phyloP scores from a whole-genome alignment of 2,113 vertebrate species.

The Enhydra lutris region DNA sequence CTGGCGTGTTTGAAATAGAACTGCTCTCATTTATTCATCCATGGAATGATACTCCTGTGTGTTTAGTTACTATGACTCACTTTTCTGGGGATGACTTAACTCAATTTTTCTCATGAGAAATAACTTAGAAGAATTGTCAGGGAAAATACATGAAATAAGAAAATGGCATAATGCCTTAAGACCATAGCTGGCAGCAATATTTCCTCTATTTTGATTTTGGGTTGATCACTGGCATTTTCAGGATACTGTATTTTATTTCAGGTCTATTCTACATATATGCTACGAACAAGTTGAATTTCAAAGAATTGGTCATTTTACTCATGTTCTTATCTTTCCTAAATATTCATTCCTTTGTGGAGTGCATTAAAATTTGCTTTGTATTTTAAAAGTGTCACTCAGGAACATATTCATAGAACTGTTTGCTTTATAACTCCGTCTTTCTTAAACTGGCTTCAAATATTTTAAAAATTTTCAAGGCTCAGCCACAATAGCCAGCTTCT shows the following conservation, averaged over 20 bases:
- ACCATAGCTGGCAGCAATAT: background rate
- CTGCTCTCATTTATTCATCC: slow-evolving; percentile 56
- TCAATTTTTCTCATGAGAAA: slow-evolving; percentile 63
- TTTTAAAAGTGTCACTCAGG: slow-evolving; percentile 30
- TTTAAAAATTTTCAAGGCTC: background rate
- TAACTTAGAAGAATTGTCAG: slow-evolving; percentile 51
- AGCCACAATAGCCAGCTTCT: background rate
- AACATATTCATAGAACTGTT: background rate
- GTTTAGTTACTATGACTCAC: slow-evolving; percentile 61
- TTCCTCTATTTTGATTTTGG: background rate
- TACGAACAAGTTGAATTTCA: background rate
- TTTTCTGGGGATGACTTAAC: slow-evolving; percentile 57
- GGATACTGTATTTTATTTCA: slow-evolving; percentile 3
- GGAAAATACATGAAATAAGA: slow-evolving; percentile 52
- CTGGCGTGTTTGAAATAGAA: slow-evolving; percentile 68
- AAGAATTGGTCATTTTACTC: background rate
- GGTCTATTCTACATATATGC: background rate
- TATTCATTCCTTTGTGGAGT: background rate
- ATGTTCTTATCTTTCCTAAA: background rate
- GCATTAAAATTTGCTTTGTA: background rate
- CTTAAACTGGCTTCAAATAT: background rate
- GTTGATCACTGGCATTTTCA: slow-evolving; percentile 14
- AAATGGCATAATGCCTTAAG: slow-evolving; percentile 24
- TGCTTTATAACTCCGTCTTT: background rate
- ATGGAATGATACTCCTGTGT: slow-evolving; percentile 62